These are phyloP conservation scores for Plectus sambesii DNA, from an alignment of 1,140 invertebrate species.

Conservation along the genomic window DNA sequence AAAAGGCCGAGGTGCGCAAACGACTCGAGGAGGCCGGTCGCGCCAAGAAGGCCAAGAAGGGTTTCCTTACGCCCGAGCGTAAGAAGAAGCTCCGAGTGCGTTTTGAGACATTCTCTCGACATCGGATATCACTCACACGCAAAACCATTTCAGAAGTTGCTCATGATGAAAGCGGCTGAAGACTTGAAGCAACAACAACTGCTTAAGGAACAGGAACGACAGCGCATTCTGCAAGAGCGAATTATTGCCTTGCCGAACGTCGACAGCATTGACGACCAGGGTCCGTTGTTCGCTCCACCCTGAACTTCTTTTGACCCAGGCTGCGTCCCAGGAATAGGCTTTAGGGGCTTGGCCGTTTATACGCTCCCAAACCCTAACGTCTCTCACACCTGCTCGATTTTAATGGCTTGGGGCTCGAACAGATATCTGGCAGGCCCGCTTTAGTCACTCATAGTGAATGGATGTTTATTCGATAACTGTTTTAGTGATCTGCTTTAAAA, in stretches of 20 bases:
- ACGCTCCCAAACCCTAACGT: no score
- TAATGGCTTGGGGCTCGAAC: no score
- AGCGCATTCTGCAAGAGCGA: slow-evolving; percentile 87
- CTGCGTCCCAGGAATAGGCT: slow-evolving; percentile 2
- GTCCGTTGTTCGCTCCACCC: no score
- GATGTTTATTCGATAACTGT: no score
- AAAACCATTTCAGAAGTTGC: slow-evolving; percentile 58
- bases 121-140: not conserved
- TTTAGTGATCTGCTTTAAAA: no score
- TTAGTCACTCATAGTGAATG: no score
- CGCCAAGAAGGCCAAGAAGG: slow-evolving; percentile 45
- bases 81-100: slow-evolving; percentile 52
- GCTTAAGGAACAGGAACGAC: slow-evolving; percentile 90
- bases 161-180: slow-evolving; percentile 99
- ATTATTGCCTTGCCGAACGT: slow-evolving; percentile 39
- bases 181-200: slow-evolving; percentile 99
- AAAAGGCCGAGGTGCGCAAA: slow-evolving; percentile 45
- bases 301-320: not conserved
- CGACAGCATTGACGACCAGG: slow-evolving; percentile 40
- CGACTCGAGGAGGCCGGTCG: slow-evolving; percentile 42
- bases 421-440: no score
- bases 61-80: slow-evolving; percentile 43
- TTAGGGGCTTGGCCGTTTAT: no score
- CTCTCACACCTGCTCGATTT: no score
- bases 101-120: slow-evolving; percentile 34